Evolutionary conservation across 2,888 invertebrate genomes (phyloP).

Genomic region (Agriopis aurantiaria): DNA sequence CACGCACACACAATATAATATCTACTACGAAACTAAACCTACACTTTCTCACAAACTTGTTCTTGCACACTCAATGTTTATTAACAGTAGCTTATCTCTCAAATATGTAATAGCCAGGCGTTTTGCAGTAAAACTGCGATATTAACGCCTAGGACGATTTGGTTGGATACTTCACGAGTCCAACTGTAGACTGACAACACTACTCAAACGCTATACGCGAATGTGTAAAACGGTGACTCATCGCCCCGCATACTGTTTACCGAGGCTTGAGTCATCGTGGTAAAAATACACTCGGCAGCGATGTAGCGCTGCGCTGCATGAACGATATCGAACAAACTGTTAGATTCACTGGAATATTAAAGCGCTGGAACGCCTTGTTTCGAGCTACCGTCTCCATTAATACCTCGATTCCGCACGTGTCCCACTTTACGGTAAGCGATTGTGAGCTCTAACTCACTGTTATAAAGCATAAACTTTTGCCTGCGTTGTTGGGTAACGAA

Average conservation of each 20-base stretch:
- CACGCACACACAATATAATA: slow-evolving; percentile 75
- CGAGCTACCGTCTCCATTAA: slow-evolving; percentile 79
- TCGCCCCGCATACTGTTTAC: slow-evolving; percentile 87
- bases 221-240: slow-evolving; percentile 87
- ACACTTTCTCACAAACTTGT: slow-evolving; percentile 82
- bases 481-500: slow-evolving; percentile 60
- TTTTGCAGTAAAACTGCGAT: slow-evolving; percentile 80
- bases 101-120: slow-evolving; percentile 70
- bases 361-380: slow-evolving; percentile 76
- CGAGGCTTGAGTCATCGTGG: slow-evolving; percentile 85
- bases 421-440: slow-evolving; percentile 59
- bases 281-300: slow-evolving; percentile 67
- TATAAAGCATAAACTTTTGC: slow-evolving; percentile 52
- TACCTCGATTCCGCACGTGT: slow-evolving; percentile 85
- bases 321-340: slow-evolving; percentile 46
- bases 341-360: slow-evolving; percentile 57
- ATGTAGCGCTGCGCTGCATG: slow-evolving; percentile 70
- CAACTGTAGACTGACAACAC: slow-evolving; percentile 86
- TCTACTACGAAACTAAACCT: slow-evolving; percentile 70
- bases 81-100: slow-evolving; percentile 63
- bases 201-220: slow-evolving; percentile 86
- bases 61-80: slow-evolving; percentile 68
- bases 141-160: slow-evolving; percentile 78
- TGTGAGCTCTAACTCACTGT: slow-evolving; percentile 58
- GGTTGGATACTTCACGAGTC: slow-evolving; percentile 81